Percentiles rank a stretch among this genome's conserved stretches.
Evolutionary conservation across 2,113 vertebrate genomes (phyloP).

Genomic region (Dolichotis patagonum): DNA sequence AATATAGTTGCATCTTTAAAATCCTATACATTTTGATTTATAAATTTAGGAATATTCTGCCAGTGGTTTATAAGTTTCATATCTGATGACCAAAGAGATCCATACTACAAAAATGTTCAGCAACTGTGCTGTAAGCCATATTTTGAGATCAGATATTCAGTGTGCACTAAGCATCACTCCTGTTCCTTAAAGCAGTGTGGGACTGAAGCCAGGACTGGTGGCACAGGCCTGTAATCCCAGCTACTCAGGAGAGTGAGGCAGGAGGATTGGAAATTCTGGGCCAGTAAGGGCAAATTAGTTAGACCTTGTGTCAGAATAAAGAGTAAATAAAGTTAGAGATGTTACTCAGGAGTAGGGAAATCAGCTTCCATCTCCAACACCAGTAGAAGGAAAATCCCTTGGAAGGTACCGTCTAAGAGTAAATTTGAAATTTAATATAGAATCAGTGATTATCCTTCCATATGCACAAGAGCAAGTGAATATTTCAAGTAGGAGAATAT

Average conservation of each 20-base stretch:
- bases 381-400: not conserved
- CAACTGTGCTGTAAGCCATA: not conserved
- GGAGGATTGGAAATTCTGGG: not conserved
- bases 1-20: not conserved
- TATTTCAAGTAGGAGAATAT: constrained; percentile 22
- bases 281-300: not conserved
- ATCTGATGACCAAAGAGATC: not conserved
- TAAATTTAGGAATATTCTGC: constrained; percentile 43
- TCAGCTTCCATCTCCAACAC: not conserved
- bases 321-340: not conserved
- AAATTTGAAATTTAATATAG: not conserved
- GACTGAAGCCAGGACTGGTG: not conserved
- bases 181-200: not conserved
- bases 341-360: not conserved
- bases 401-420: not conserved
- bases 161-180: not conserved
- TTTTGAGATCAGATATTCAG: constrained; percentile 7
- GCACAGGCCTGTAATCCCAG: not conserved
- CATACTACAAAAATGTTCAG: not conserved
- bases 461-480: not conserved
- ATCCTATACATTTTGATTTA: constrained; percentile 27
- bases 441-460: not conserved
- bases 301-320: not conserved
- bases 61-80: constrained; percentile 10
- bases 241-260: not conserved